phyloP scores from a whole-genome alignment of 2,797 vertebrate genomes.

The Taeniopygia guttata region DNA sequence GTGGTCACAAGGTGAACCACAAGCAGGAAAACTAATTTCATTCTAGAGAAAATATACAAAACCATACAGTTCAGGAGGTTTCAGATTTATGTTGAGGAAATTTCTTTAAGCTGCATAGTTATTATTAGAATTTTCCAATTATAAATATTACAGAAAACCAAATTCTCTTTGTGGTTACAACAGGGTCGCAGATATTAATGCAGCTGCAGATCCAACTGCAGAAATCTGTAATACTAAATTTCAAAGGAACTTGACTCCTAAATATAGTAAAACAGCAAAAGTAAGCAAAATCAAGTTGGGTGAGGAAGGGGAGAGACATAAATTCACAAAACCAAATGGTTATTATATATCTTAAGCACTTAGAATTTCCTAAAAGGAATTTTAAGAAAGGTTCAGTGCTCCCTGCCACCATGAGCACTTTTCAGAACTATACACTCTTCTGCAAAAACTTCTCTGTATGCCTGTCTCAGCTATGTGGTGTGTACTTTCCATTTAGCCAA shows the following conservation, averaged over 20 bases:
- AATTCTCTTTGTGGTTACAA: background rate
- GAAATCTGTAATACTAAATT: background rate
- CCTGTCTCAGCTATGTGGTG: background rate
- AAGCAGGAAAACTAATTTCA: background rate
- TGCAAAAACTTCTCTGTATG: constrained; percentile 9
- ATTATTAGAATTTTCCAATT: background rate
- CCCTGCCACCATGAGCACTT: background rate
- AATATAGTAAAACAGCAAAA: background rate
- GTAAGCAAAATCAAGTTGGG: background rate
- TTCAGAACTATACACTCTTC: background rate
- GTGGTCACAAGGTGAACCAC: background rate
- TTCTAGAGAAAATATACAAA: background rate
- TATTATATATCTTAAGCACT: constrained; percentile 4
- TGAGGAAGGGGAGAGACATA: background rate
- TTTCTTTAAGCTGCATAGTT: background rate
- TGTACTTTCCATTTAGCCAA: constrained; percentile 17
- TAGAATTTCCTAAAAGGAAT: background rate
- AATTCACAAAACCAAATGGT: constrained; percentile 1
- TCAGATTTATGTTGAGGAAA: background rate
- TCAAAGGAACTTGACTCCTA: background rate
- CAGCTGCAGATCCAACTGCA: background rate
- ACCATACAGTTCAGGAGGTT: background rate
- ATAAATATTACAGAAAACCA: background rate
- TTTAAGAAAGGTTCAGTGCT: background rate
- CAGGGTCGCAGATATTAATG: background rate